Evolutionary conservation across 53 echinoderm and acorn worm genomes (phyloP), one percentile per base, ranked within the genome.

Genomic region (Paracentrotus lividus): DNA sequence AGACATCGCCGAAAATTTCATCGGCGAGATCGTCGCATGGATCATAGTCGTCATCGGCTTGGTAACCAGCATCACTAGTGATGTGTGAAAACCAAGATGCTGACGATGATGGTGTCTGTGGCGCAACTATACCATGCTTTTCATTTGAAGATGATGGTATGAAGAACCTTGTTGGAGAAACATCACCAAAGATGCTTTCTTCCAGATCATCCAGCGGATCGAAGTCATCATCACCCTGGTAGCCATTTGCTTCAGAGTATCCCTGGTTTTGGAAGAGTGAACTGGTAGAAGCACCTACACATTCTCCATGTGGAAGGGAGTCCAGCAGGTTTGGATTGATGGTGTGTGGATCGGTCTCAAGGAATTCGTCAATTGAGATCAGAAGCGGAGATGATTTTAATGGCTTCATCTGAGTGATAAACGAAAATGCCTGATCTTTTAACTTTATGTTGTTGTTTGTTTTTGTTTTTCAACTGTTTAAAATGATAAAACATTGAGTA

Each of bases 1-100:
- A 40, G 29, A 61, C 12, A 88, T 88, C 27, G 27, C 61, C 88
- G 40, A 60, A 58, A 34, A 60, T 88, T 1, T 53, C 86, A 64
- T 88, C 61, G 1, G 24, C 32, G 88, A 64, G 88, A n/a, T 88
- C 88, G n/a, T 88, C 59, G 7, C 42, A 21, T 60, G 88, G 88
- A 64, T 88, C 65, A 43, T 23, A 61, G 60, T 88, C 47, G 13
- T 64, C 88, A 26, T 88, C 65, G 6, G 59, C 88, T 43, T 88
- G 23, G 34, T 88, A 88, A 23, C 88, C 88, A 44, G 24, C 42
- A 44, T 88, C 88, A 86, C 53, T 86, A 5, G 34, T 18, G 44
- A n/a, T 56, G 86, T 31, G 36, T 20, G 36, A 8, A 36, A 23
- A 86, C 18, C 53, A 86, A 21, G 56, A 1, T 33, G 56, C n/a